Conservation (phyloP, 2,113 vertebrate genomes). For the Fregetta grallaria region DNA sequence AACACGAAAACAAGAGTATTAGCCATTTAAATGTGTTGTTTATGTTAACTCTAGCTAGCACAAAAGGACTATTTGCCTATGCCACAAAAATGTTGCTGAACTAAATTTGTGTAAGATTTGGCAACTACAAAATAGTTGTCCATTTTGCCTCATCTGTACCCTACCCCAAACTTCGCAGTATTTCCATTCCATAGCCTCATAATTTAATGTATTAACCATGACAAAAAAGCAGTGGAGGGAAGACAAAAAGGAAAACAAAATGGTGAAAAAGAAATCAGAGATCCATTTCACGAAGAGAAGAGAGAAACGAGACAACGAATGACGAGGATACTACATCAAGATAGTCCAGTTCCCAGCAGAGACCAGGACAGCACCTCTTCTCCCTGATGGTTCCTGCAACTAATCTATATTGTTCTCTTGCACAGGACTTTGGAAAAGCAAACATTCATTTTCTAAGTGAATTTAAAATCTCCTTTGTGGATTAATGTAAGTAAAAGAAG, state of each 20-base stretch:
- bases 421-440: not conserved
- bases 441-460: not conserved
- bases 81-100: not conserved
- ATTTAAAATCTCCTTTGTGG: not conserved
- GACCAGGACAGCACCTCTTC: not conserved
- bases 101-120: not conserved
- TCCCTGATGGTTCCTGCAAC: not conserved
- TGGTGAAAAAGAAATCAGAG: not conserved
- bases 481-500: not conserved
- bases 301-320: not conserved
- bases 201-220: not conserved
- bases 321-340: accelerated
- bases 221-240: not conserved
- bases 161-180: not conserved
- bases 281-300: not conserved
- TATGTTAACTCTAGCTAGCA: not conserved
- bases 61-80: not conserved
- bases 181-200: not conserved
- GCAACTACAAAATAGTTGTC: not conserved
- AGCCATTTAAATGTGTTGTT: not conserved
- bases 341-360: not conserved
- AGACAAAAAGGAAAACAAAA: not conserved
- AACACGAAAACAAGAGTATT: not conserved
- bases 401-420: not conserved
- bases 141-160: not conserved